Conservation (phyloP, 2,888 invertebrate species). For the Corythucha ciliata region DNA sequence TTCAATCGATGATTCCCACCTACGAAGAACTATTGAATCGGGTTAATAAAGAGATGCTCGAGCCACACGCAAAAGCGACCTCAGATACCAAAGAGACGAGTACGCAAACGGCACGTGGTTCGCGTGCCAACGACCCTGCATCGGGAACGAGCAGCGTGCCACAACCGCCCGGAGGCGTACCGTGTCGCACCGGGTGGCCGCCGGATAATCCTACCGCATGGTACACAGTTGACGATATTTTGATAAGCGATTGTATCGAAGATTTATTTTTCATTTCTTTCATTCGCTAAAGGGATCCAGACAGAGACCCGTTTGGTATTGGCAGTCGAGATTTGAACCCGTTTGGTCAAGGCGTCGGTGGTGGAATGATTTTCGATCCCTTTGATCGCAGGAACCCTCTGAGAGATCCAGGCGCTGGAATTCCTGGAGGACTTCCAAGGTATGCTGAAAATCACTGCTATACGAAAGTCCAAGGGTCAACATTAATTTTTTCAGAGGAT, state of each 20-base stretch:
- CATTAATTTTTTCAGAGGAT: constrained; percentile 45
- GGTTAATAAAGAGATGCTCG: constrained; percentile 55
- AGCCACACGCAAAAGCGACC: constrained; percentile 45
- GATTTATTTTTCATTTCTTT: neutral
- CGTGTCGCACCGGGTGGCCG: too few relatives aligned
- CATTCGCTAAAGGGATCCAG: constrained; percentile 31
- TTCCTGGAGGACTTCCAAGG: constrained; percentile 52
- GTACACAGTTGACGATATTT: too few relatives aligned
- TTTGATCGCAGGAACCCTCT: constrained; percentile 33
- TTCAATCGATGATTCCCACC: constrained; percentile 56
- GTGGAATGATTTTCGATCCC: constrained; percentile 70
- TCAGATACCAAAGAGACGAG: constrained; percentile 42
- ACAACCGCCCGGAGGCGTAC: neutral
- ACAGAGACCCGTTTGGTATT: constrained; percentile 30
- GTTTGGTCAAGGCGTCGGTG: constrained; percentile 48
- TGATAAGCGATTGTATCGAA: neutral
- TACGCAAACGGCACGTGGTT: constrained; percentile 42
- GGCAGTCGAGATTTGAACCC: constrained; percentile 75
- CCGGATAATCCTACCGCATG: too few relatives aligned
- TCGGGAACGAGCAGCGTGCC: neutral
- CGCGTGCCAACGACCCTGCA: neutral
- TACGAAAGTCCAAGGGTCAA: neutral
- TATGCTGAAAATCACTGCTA: constrained; percentile 38
- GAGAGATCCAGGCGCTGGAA: constrained; percentile 43
- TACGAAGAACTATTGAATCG: constrained; percentile 52